Base-by-base conservation (phyloP, 2,888 invertebrate genomes). In the Pherbina coryleti region DNA sequence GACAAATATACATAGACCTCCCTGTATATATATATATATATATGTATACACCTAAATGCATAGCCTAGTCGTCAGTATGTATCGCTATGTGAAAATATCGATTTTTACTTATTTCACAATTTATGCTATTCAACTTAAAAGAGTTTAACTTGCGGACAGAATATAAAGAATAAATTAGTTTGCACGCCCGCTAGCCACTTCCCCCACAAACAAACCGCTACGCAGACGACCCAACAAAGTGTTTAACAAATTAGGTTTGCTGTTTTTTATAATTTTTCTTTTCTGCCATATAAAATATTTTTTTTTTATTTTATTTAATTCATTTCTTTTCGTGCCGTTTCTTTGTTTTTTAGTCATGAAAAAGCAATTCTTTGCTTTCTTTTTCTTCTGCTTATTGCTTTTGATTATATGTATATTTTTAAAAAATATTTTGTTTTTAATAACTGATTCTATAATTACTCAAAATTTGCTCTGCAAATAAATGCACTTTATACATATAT, bases 11-110 rank as follows among this genome's bases (percentile, higher is more conserved):
- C 17, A 64, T 31, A 31, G 0, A 31, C 2, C 7, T 5, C 9
- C 60, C 7, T 28, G 1, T 70, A 31, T 11, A 70, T 22, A 69
- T 11, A n/a, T n/a, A n/a, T n/a, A 44, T 25, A 25, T 51, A 51
- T 17, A 51, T 19, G 19, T 14, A 2, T 28, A 17, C 1, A 19
- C 5, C 11, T 14, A 19, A 17, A 49, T 19, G 22, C 7, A 22
- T 60, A 28, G 8, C n/a, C 28, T 11, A 31, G 34, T 34, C 14
- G 9, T 66, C n/a, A 17, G 69, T 69, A 69, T 69, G 53, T 69
- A 51, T 69, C 28, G 49, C 69, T 28, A 51, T 69, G 28, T 31
- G 70, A 70, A 70, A 70, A 70, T 70, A 70, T 70, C 19, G 70
- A 70, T 70, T 70, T 70, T 70, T 70, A 51, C 69, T 31, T 53